Conservation (phyloP, 1,140 invertebrate genomes). For the Agrilus planipennis region DNA sequence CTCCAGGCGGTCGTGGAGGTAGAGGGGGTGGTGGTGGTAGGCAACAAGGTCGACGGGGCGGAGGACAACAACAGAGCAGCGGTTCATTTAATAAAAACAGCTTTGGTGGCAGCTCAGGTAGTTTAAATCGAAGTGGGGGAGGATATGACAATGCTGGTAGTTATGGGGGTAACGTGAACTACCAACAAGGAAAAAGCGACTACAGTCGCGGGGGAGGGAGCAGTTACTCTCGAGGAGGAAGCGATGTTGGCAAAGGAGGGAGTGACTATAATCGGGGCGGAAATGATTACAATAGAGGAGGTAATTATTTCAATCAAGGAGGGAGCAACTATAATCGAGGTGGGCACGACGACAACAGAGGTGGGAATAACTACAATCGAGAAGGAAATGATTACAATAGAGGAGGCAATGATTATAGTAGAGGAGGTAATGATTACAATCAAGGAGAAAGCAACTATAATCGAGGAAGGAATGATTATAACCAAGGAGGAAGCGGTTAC, state of each 20-base stretch:
- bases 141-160: slow-evolving; percentile 19
- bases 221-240: slow-evolving; percentile 9
- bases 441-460: slow-evolving; percentile 10
- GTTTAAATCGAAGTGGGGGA: slow-evolving; percentile 7
- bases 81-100: no score
- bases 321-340: slow-evolving; percentile 11
- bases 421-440: slow-evolving; percentile 11
- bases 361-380: slow-evolving; percentile 12
- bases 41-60: no score
- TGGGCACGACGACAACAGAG: slow-evolving; percentile 12
- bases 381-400: slow-evolving; percentile 7
- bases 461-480: slow-evolving; percentile 13
- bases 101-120: background rate
- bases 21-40: slow-evolving; percentile 17
- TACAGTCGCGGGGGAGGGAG: slow-evolving; percentile 6
- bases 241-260: background rate
- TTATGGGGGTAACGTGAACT: slow-evolving; percentile 17
- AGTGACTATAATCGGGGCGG: slow-evolving; percentile 10
- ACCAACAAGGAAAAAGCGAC: no score
- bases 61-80: no score
- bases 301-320: slow-evolving; percentile 3
- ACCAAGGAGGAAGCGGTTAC: slow-evolving; percentile 15
- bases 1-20: slow-evolving; percentile 18
- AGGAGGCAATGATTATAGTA: slow-evolving; percentile 4
- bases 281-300: slow-evolving; percentile 10